phyloP scores from a whole-genome alignment of 2,797 vertebrate species.

The Menidia menidia region DNA sequence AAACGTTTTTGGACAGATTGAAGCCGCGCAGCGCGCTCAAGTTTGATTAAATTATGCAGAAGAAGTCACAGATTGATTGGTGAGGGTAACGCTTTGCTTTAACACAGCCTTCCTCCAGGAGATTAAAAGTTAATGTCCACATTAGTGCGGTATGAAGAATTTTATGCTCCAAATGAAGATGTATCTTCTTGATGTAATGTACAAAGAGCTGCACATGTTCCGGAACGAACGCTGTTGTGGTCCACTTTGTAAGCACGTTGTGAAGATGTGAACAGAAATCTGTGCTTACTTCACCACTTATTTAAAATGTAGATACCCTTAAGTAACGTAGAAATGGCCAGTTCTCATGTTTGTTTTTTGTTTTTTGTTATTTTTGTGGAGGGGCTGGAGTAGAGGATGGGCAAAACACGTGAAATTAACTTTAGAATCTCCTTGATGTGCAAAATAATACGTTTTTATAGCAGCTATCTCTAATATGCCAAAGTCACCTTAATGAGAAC shows the following conservation, averaged over 20 bases:
- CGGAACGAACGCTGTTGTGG: conserved; percentile 17
- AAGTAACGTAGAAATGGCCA: conserved; percentile 20
- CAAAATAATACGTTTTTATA: conserved; percentile 62
- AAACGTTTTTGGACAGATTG: conserved; percentile 57
- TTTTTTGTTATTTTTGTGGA: conserved; percentile 45
- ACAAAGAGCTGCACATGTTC: conserved; percentile 11
- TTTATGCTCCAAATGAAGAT: conserved; percentile 20
- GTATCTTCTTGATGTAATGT: conserved; percentile 25
- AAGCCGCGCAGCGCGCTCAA: conserved; percentile 37
- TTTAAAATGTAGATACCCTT: neutral
- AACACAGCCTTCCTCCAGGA: conserved; percentile 20
- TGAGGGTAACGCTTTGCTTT: conserved; percentile 37
- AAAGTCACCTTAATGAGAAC: conserved; percentile 82
- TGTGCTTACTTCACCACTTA: conserved; percentile 8
- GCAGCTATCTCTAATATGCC: conserved; percentile 74
- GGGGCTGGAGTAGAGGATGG: conserved; percentile 1
- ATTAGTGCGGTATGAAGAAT: conserved; percentile 17
- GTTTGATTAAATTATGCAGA: conserved; percentile 43
- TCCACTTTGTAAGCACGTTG: conserved; percentile 12
- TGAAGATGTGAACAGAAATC: neutral
- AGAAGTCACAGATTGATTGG: conserved; percentile 48
- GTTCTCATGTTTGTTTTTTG: conserved; percentile 28
- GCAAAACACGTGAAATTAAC: conserved; percentile 44
- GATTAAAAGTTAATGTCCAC: neutral
- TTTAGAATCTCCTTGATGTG: conserved; percentile 61